Evolutionary conservation across 2,797 vertebrate genomes (phyloP).

Genomic region (Cygnus olor): DNA sequence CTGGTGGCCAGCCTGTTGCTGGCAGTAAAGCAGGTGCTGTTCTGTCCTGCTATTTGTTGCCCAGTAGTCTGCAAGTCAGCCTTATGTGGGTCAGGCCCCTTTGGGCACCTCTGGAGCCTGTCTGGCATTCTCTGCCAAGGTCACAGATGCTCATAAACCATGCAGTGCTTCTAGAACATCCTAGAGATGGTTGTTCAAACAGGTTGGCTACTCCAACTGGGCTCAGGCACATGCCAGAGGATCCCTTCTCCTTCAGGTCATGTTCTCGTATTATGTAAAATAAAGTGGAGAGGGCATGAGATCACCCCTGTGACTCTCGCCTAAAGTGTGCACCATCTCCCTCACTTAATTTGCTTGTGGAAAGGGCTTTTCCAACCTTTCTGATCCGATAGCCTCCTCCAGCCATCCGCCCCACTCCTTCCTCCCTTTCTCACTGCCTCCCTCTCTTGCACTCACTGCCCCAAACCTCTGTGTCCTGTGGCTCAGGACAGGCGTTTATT

Average conservation of each 20-base stretch:
- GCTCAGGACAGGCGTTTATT: neutral
- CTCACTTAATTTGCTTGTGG: neutral
- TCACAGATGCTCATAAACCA: neutral
- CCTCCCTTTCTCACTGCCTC: neutral
- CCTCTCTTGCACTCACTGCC: neutral
- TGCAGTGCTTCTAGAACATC: neutral
- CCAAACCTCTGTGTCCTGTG: neutral
- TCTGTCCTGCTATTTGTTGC: too few relatives aligned
- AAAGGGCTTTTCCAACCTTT: neutral
- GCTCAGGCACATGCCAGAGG: neutral
- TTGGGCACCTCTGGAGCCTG: neutral
- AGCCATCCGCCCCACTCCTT: neutral
- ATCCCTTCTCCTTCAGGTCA: neutral
- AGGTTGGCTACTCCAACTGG: neutral
- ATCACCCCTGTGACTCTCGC: too few relatives aligned
- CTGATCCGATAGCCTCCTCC: neutral
- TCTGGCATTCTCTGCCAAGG: neutral
- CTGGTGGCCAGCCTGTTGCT: too few relatives aligned
- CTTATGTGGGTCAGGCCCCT: neutral
- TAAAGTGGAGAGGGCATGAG: too few relatives aligned
- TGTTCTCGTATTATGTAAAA: neutral
- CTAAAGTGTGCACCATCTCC: neutral
- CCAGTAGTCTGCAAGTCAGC: too few relatives aligned
- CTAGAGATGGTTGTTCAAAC: neutral
- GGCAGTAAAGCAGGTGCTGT: too few relatives aligned